Evolutionary conservation across 2,797 vertebrate genomes (phyloP).

Genomic region (Poecilia velifera): DNA sequence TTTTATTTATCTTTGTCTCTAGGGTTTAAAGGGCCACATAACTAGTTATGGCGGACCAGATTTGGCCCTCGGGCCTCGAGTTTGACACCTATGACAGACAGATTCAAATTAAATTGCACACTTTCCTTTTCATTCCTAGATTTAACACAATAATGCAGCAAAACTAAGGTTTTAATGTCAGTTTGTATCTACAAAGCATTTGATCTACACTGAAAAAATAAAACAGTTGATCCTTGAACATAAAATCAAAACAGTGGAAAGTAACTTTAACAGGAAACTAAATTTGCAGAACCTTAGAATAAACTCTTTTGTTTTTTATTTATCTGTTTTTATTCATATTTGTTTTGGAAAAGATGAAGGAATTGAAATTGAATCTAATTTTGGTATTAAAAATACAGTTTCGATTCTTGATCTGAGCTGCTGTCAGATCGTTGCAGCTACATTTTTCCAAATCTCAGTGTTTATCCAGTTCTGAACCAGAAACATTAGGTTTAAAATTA

Average conservation of each 20-base stretch:
- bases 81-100: no score
- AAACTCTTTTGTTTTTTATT: background rate
- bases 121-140: no score
- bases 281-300: background rate
- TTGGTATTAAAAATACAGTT: background rate
- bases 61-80: no score
- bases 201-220: no score
- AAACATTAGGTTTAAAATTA: background rate
- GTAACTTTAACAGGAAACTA: background rate
- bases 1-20: no score
- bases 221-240: no score
- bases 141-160: no score
- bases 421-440: background rate
- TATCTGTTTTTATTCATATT: background rate
- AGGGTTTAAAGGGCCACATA: no score
- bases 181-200: no score
- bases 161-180: no score
- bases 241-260: background rate
- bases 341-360: background rate
- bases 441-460: background rate
- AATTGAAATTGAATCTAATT: background rate
- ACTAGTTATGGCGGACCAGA: no score
- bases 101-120: no score
- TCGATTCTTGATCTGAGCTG: background rate
- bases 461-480: background rate